Conservation (phyloP, 1,140 invertebrate genomes). For the Caerostris darwini region DNA sequence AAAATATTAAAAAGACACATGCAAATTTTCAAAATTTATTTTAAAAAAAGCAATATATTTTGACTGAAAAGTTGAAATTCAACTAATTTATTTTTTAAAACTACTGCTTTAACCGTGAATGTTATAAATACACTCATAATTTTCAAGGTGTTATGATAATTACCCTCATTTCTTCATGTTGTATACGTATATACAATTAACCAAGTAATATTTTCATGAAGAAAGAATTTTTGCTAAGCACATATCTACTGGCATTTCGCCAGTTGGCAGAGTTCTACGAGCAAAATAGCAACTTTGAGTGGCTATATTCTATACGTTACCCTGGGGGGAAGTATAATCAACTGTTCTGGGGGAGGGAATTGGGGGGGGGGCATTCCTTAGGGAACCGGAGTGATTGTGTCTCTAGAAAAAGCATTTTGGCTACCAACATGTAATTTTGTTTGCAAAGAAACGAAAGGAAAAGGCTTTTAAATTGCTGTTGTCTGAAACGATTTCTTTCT, state of each 20-base stretch:
- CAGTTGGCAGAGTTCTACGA: neutral
- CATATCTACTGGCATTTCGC: neutral
- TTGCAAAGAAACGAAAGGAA: neutral
- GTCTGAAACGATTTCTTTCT: no score
- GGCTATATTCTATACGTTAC: neutral
- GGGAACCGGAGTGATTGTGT: neutral
- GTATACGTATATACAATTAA: no score
- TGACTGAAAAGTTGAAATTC: no score
- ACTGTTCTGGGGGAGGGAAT: neutral
- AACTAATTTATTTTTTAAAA: no score
- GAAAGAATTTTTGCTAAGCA: neutral
- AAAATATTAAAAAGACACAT: no score
- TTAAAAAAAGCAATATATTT: no score
- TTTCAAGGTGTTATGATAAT: no score
- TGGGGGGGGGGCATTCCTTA: neutral
- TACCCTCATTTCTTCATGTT: no score
- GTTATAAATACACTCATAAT: no score
- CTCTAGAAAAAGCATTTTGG: neutral
- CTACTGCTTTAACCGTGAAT: no score
- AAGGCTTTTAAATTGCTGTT: neutral
- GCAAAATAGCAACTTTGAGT: neutral
- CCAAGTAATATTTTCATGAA: no score
- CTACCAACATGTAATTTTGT: neutral
- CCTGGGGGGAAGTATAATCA: neutral
- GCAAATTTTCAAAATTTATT: no score